Evolutionary conservation across 2,888 invertebrate genomes (phyloP), one percentile per base, ranked within the genome.

Genomic region (Tolmerus cingulatus): DNA sequence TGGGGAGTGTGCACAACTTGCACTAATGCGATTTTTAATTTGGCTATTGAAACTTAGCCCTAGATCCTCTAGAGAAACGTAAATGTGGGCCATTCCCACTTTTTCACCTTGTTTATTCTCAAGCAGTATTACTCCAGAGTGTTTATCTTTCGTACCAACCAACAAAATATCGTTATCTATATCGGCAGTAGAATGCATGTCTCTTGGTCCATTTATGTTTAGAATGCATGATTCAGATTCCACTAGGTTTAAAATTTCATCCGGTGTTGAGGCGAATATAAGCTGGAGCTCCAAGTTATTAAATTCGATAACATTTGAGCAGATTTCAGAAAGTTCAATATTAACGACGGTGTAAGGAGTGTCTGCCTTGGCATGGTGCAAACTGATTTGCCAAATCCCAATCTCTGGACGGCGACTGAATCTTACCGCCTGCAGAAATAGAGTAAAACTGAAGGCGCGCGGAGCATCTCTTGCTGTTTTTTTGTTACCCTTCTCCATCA

Each of bases 381-480:
- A 87, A 40, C 88, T 89, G 4, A 89, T 87, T 82, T 90, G 90
- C 89, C 89, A 90, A 8, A 90, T 89, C 19, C 89, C 90, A 37
- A 87, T 86, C 66, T 89, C 88, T 27, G 89, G 89, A 30, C 87
- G 86, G 4, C 87, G 66, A 27, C 81, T 86, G 51, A 90, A 89
- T 84, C 87, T 88, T 12, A 89, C 77, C 23, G 88, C 88, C 66
- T 88, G 85, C 12, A 89, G 74, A 12, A 87, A 88, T 14, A 89
- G 82, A 82, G 87, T 89, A 66, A 87, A 89, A 78, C 89, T 88
- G 79, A 89, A 89, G n/a, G 89, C 88, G 27, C 87, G 78, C 19
- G 88, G 89, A 37, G 88, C 74, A 84, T 87, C 86, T 66, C 87
- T 87, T 1, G 76, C 23, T 14, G 87, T 43, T 27, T 87, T 87